Base-by-base conservation (phyloP, 1,140 invertebrate species). In the Lamellibrachia luymesi region DNA sequence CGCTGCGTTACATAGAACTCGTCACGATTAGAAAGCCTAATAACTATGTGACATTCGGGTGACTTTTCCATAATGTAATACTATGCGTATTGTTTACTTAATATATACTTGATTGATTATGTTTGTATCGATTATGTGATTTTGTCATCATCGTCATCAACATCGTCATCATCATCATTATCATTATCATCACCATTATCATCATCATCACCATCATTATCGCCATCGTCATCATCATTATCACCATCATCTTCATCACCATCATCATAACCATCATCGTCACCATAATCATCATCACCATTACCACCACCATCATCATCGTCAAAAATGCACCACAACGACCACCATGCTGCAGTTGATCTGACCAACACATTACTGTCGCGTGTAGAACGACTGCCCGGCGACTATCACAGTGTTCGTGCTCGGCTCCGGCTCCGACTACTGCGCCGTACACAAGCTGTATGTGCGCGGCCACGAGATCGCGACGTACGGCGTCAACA, bases 391-490 rank as follows among this genome's bases (percentile, higher is more conserved):
- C 95, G 98, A 98, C 1, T 98, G 98, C 96, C 97, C 98, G 0
- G 97, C 98, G 27, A 97, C 97, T 91, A 97, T 97, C 0, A 98
- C 98, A 0, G 98, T 98, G 95, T 98, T 98, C 95, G 97, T 98
- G 2, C 98, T 98, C 22, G 98, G 98, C 96, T 97, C 98, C 25
- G 95, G 98, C 94, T 98, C 98, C 0, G 98, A 98, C 96, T 98
- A 98, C 96, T 97, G 97, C 94, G 97, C 98, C 94, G 98, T 98
- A 4, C 97, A 98, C 94, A 97, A 98, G 94, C 95, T 98, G 51
- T 98, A 98, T 97, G 98, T 98, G 94, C 96, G 97, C 93, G 98
- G 98, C 7, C 98, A 98, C 94, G 98, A 99, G 96, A 98, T 99
- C 94, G 98, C 97, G 0, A 97, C 98, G 4, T 97, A 98, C 95